Percentiles rank a stretch among this genome's conserved stretches.
These are phyloP conservation scores for Vireo altiloquus DNA, from an alignment of 2,113 vertebrate species.

Conservation along the genomic window DNA sequence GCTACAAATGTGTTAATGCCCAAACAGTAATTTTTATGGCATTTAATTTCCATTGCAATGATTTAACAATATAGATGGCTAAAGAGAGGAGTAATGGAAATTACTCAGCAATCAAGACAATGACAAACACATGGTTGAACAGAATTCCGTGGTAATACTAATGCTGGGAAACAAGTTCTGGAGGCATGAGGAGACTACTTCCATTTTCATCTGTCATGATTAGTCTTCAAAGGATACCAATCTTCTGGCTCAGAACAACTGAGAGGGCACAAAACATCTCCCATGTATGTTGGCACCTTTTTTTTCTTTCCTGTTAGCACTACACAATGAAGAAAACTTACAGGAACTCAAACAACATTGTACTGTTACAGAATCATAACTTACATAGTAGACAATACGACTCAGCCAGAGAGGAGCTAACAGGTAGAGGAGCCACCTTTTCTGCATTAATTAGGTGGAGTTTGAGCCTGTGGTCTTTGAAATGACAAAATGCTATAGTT, in stretches of 20 bases:
- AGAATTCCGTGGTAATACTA: background rate
- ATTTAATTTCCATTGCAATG: background rate
- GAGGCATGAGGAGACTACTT: background rate
- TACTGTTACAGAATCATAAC: background rate
- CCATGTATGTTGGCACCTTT: rapidly evolving
- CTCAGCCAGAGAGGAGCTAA: background rate
- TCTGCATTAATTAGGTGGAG: background rate
- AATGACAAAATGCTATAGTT: background rate
- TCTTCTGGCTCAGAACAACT: background rate
- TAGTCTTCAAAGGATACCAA: background rate
- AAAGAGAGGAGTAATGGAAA: background rate
- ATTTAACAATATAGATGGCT: background rate
- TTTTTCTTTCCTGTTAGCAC: background rate
- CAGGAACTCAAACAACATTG: background rate
- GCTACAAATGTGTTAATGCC: background rate
- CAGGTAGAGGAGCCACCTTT: background rate
- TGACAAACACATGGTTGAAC: background rate
- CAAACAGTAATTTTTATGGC: background rate
- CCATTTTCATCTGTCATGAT: background rate
- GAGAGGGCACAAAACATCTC: background rate
- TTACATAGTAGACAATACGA: background rate
- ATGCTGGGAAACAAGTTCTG: background rate
- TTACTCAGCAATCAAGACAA: rapidly evolving
- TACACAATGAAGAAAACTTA: background rate
- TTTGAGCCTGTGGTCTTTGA: background rate